Evolutionary conservation across 2,888 invertebrate species (phyloP), one percentile per base, ranked within the genome.

Genomic region (Hofmannophila pseudospretella): DNA sequence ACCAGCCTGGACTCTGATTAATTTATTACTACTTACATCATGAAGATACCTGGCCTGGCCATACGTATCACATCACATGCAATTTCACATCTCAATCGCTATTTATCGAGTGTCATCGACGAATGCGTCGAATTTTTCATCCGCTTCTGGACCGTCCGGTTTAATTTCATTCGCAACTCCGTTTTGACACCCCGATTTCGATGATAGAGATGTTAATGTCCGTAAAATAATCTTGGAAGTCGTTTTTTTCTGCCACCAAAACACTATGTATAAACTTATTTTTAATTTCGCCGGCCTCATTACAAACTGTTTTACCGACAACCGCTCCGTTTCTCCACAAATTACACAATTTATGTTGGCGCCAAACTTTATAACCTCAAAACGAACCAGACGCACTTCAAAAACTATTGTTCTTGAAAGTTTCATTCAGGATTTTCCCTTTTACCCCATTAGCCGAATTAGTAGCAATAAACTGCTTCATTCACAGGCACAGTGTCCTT

Each of bases 391-490:
- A 11, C 34, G 12, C 33, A 39, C 41, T 20, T 34, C 37, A 48
- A 43, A 49, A 45, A n/a, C 54, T 49, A 58, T 75, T 76, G 73
- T 78, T 67, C 60, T 56, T 44, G 44, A 41, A 33, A 34, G 22
- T 49, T 67, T 71, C 75, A 77, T 77, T 79, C 70, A 76, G 48
- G 55, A 42, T 36, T 44, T 33, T 42, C 40, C 46, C 45, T 49
- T 61, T 61, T 57, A 39, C 46, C 46, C 63, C 56, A 67, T 71
- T 71, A 67, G 47, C 51, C 44, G 47, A 66, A 72, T 70, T 69
- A 67, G 69, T 60, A 62, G 55, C 64, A 67, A 76, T 77, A 74
- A 76, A 75, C 47, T 45, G 42, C 42, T 65, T 62, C 75, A 76
- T 79, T 76, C 72, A 71, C 39, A 19, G 38, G 10, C 13, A 10